phyloP scores from a whole-genome alignment of 92 coral and sea anemone species.

The Umimayanthus chanpuru region DNA sequence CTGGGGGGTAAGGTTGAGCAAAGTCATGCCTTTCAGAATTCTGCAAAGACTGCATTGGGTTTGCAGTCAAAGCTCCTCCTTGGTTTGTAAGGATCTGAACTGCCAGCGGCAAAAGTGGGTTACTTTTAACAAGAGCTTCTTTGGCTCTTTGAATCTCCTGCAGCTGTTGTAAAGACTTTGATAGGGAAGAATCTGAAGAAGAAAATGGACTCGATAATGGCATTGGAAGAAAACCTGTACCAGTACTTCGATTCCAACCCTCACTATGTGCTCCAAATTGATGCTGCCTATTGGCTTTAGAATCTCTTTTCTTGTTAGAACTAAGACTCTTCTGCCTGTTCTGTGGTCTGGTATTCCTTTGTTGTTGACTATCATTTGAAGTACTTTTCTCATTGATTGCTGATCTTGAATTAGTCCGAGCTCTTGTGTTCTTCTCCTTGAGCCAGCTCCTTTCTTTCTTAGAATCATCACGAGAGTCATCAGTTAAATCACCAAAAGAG shows the following conservation, averaged over 20 bases:
- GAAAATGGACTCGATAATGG: conserved; percentile 28
- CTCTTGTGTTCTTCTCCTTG: conserved; percentile 1
- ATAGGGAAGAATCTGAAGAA: neutral
- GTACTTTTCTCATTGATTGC: neutral
- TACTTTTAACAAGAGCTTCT: conserved; percentile 39
- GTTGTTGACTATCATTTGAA: neutral
- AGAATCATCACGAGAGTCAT: neutral
- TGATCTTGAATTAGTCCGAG: neutral
- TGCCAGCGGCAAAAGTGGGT: conserved; percentile 31
- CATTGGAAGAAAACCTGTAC: conserved; percentile 13
- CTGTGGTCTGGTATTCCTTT: neutral
- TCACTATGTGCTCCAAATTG: neutral
- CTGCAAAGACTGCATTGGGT: conserved; percentile 1
- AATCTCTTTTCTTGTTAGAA: neutral
- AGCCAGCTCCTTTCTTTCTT: conserved; percentile 27
- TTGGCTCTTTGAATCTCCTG: conserved; percentile 22
- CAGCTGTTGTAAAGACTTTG: conserved; percentile 19
- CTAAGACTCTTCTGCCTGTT: neutral
- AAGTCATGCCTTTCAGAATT: conserved; percentile 16
- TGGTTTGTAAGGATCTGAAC: conserved; percentile 14
- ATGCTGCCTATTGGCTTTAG: neutral
- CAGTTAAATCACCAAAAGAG: neutral
- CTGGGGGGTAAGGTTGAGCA: conserved; percentile 32
- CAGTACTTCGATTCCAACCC: neutral
- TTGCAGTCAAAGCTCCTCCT: conserved; percentile 27